Evolutionary conservation across 2,113 vertebrate species (phyloP).

Genomic region (Callaeas wilsoni): DNA sequence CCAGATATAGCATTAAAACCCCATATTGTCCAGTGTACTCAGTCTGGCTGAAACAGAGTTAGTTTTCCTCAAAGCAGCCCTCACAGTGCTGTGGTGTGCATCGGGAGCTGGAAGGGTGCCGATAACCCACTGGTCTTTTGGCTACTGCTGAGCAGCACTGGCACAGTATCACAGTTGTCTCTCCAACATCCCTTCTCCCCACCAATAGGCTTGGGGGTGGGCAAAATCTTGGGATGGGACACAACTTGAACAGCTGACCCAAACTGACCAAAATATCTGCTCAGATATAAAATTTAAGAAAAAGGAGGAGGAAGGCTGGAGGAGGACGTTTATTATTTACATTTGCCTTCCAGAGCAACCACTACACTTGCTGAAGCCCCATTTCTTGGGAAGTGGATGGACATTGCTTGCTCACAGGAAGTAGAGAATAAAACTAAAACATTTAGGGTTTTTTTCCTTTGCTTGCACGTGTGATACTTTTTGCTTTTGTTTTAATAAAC

Average conservation of each 20-base stretch:
- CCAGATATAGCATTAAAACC: neutral
- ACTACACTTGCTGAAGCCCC: neutral
- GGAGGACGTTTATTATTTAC: neutral
- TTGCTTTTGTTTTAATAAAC: neutral
- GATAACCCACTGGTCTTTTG: rapidly evolving
- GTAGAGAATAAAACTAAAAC: neutral
- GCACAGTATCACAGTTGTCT: neutral
- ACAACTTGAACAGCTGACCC: neutral
- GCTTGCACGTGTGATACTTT: rapidly evolving
- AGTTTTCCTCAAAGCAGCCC: neutral
- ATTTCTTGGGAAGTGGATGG: neutral
- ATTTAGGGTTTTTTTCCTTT: neutral
- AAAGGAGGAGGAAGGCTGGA: neutral
- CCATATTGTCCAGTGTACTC: neutral
- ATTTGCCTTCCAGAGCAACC: neutral
- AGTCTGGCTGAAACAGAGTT: neutral
- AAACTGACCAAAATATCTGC: neutral
- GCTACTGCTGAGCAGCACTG: rapidly evolving
- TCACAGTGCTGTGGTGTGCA: neutral
- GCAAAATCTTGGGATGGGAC: neutral
- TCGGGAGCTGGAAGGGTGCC: neutral
- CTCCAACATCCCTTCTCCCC: neutral
- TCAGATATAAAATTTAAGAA: neutral
- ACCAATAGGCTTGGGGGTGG: no score
- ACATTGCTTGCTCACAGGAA: neutral